Percentiles rank a stretch among this genome's conserved stretches.
Conservation (phyloP, 2,888 invertebrate genomes). For the Acheta domesticus region DNA sequence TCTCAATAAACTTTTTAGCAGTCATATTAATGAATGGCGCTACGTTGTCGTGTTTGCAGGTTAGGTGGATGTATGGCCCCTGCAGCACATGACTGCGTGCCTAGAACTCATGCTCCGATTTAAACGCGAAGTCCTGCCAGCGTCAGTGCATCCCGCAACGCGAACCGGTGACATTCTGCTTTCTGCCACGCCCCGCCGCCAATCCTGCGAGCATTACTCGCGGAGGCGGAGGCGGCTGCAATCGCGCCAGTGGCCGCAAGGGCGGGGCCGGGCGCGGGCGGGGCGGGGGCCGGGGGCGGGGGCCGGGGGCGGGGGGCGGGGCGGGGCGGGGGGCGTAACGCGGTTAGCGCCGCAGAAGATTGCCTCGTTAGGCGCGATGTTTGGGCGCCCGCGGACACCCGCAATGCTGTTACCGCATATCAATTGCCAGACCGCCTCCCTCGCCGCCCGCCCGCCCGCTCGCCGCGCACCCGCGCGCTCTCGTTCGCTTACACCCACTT, state of each 20-base stretch:
- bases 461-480: not conserved
- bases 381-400: not conserved
- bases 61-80: too few relatives aligned
- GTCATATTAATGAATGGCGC: too few relatives aligned
- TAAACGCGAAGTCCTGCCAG: not conserved
- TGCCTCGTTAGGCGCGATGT: not conserved
- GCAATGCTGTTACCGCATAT: constrained; percentile 9
- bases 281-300: not conserved
- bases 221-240: not conserved
- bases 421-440: constrained; percentile 8
- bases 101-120: too few relatives aligned
- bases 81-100: too few relatives aligned
- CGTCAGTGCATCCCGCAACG: not conserved
- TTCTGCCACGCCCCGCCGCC: not conserved
- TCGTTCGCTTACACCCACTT: constrained; percentile 18
- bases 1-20: too few relatives aligned
- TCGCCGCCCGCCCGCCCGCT: not conserved
- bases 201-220: not conserved
- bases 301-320: not conserved
- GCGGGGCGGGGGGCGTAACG: not conserved
- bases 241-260: not conserved
- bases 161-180: not conserved
- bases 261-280: not conserved
- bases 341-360: constrained; percentile 18
- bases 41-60: too few relatives aligned